Base-by-base conservation (phyloP, 1,140 invertebrate species). In the Zaprionus tsacasi region DNA sequence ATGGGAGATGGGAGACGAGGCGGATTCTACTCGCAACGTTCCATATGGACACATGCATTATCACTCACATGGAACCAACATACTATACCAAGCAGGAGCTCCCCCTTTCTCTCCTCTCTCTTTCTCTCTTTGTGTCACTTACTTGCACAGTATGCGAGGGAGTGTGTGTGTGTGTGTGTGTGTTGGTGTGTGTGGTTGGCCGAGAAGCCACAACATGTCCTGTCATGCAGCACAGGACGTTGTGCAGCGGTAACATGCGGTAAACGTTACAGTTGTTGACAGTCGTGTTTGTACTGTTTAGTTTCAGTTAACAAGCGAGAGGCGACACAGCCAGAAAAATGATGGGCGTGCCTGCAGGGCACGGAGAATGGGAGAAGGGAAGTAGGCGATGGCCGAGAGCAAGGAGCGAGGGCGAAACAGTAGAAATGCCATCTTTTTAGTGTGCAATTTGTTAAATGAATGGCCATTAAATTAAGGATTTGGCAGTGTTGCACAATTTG, bases 241-340 rank as follows among this genome's bases (percentile, higher is more conserved):
- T 77, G 76, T 58, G 66, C 76, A 78, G 76, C 70, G 76, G 76
- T 68, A 78, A 82, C 85, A 88, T 89, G 85, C 85, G 85, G 85
- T 88, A 89, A 89, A 76, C 88, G 85, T 88, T 89, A 72, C 85
- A 89, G 81, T 88, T 88, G 85, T 89, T 88, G 85, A 88, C 85
- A 88, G 85, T 67, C 85, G 60, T 81, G 85, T 81, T 83, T 88
- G 78, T 81, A 71, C 81, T 89, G 85, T 89, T 88, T 89, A 88
- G 81, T 89, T 87, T 87, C 82, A 87, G 82, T 82, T 82, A 87
- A 88, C 80, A 80, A 78, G 71, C 71, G 66, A 74, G 71, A 63
- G 66, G 54, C 71, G 52, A 63, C 71, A 58, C 27, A 58, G 71
- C 71, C 71, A 74, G 71, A 74, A 74, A 74, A 74, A 74, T 56